Evolutionary conservation across 2,888 invertebrate genomes (phyloP).

Genomic region (Meiosimyza platycephala): DNA sequence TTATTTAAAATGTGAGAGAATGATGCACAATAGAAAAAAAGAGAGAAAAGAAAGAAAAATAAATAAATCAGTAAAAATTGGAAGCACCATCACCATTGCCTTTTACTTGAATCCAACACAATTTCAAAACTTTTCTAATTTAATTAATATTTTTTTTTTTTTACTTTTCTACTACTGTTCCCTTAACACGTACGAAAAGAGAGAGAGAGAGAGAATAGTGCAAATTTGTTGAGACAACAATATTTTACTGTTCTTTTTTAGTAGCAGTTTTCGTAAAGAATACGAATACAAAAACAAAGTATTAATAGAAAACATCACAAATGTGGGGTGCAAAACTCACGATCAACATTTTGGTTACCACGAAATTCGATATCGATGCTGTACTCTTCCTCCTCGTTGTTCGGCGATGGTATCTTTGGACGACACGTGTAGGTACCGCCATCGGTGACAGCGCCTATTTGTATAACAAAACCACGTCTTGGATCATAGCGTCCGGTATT

Average conservation of each 20-base stretch:
- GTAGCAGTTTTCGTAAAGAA: conserved; percentile 5
- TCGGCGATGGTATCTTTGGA: conserved; percentile 57
- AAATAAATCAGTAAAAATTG: conserved; percentile 14
- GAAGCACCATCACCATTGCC: conserved; percentile 28
- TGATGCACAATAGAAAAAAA: conserved; percentile 32
- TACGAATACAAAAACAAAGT: conserved; percentile 23
- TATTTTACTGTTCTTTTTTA: conserved; percentile 28
- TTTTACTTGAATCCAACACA: conserved; percentile 23
- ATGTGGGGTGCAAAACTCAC: conserved; percentile 67
- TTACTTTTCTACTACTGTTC: conserved; percentile 5
- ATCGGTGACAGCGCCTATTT: conserved; percentile 61
- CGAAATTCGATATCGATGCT: conserved; percentile 53
- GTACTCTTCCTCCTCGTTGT: conserved; percentile 57
- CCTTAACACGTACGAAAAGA: conserved; percentile 18
- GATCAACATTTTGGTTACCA: conserved; percentile 65
- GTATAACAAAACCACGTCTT: conserved; percentile 61
- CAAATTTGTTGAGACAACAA: conserved; percentile 22
- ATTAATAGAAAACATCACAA: conserved; percentile 65
- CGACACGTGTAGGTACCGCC: conserved; percentile 60
- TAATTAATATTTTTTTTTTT: background rate
- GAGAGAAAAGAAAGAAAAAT: conserved; percentile 38
- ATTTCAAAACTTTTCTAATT: conserved; percentile 5
- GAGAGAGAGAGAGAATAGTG: conserved; percentile 16
- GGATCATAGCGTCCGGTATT: conserved; percentile 60
- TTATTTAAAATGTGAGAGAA: conserved; percentile 4